phyloP scores from a whole-genome alignment of 2,797 vertebrate genomes.

The Tympanoctomys barrerae region DNA sequence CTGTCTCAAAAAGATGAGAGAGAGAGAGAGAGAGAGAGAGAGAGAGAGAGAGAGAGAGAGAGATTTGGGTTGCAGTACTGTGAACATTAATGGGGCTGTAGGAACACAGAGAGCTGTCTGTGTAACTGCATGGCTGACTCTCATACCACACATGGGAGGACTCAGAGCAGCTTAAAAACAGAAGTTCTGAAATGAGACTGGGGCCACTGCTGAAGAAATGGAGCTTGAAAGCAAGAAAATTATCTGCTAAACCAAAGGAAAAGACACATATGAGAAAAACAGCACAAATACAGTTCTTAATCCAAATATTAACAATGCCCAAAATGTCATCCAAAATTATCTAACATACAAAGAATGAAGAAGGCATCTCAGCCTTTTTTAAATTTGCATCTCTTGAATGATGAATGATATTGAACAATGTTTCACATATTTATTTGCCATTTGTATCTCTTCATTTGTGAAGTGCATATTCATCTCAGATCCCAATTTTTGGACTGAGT shows the following conservation, averaged over 20 bases:
- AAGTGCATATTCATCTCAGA: no score
- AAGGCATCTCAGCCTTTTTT: background rate
- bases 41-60: no score
- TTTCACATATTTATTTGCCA: no score
- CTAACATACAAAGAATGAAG: background rate
- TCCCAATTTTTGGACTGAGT: no score
- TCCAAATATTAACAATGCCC: background rate
- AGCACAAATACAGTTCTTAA: conserved; percentile 1
- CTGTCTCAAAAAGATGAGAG: no score
- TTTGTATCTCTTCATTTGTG: no score
- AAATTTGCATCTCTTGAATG: no score
- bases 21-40: no score
- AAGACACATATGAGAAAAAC: background rate
- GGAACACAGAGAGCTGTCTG: background rate
- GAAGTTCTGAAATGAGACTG: background rate
- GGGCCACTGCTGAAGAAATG: background rate
- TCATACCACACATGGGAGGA: background rate
- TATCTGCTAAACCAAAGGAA: background rate
- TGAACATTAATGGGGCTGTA: background rate
- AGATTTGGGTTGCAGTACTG: background rate
- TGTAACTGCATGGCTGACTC: background rate
- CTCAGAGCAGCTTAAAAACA: background rate
- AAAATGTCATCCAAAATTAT: background rate
- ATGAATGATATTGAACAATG: no score
- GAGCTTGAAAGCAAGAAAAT: background rate